A percentile compares a stretch with the other conserved stretches of the same genome.
Evolutionary conservation across 1,140 invertebrate genomes (phyloP).

Genomic region (Polyergus mexicanus): DNA sequence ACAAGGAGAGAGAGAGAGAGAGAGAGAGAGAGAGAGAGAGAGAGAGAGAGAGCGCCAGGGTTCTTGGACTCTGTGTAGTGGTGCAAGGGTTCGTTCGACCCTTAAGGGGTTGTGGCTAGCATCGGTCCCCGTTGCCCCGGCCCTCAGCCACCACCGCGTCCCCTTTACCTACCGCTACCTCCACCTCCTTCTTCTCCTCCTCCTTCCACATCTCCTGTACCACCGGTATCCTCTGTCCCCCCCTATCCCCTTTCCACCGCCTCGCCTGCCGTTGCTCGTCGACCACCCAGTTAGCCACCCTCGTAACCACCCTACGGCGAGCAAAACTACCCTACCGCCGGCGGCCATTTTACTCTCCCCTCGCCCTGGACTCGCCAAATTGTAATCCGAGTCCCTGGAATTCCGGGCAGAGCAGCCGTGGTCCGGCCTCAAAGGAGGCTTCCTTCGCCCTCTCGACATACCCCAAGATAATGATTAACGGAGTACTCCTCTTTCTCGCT

Average conservation of each 20-base stretch:
- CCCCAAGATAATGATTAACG: conserved; percentile 78
- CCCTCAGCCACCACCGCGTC: conserved; percentile 72
- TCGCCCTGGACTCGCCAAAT: conserved; percentile 83
- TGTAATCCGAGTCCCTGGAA: conserved; percentile 84
- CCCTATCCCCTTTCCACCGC: conserved; percentile 59
- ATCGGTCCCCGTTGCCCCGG: conserved; percentile 77
- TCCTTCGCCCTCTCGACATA: conserved; percentile 78
- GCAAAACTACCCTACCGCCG: conserved; percentile 82
- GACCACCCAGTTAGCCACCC: conserved; percentile 83
- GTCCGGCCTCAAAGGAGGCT: conserved; percentile 82
- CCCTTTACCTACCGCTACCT: conserved; percentile 70
- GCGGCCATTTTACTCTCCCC: conserved; percentile 86
- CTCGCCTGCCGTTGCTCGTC: conserved; percentile 77
- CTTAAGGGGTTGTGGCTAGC: conserved; percentile 87
- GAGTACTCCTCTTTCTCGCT: conserved; percentile 76
- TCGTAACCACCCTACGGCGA: conserved; percentile 77
- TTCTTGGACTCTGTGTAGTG: conserved; percentile 80
- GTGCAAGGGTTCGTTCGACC: conserved; percentile 86
- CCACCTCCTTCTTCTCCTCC: conserved; percentile 64
- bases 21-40: conserved; percentile 36
- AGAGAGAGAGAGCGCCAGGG: conserved; percentile 44
- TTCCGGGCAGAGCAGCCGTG: conserved; percentile 79
- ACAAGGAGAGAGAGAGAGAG: conserved; percentile 9
- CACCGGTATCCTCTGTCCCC: conserved; percentile 36
- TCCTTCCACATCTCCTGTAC: conserved; percentile 52